phyloP scores from a whole-genome alignment of 2,113 vertebrate species.

The Amphilophus citrinellus region DNA sequence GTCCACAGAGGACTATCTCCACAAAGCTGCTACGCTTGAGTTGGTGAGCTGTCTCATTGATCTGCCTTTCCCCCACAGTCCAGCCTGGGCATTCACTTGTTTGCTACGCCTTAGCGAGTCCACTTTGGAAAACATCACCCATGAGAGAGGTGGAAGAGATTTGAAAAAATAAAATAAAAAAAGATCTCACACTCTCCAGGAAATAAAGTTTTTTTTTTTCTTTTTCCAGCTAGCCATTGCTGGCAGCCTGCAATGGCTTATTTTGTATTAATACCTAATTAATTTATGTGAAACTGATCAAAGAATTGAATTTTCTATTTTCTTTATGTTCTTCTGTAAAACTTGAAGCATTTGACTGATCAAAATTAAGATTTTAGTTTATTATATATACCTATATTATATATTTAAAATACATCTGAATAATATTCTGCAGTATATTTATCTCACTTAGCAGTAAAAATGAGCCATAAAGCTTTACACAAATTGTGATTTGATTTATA shows the following conservation, averaged over 20 bases:
- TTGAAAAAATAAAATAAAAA: slow-evolving; percentile 14
- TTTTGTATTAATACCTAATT: not conserved
- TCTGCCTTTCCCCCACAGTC: slow-evolving; percentile 71
- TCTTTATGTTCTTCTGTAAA: not conserved
- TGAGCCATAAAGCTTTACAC: too few species aligned
- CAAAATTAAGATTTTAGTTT: not conserved
- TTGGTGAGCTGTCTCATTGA: slow-evolving; percentile 77
- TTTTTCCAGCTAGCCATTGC: not conserved
- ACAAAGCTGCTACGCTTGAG: slow-evolving; percentile 77
- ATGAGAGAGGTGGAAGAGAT: slow-evolving; percentile 55
- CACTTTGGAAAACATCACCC: slow-evolving; percentile 77
- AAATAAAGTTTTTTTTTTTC: slow-evolving; percentile 53
- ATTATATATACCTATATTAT: not conserved
- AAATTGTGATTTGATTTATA: too few species aligned
- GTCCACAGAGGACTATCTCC: slow-evolving; percentile 75
- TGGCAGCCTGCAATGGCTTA: not conserved
- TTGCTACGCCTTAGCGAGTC: slow-evolving; percentile 72
- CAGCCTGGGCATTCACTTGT: slow-evolving; percentile 71
- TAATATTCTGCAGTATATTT: not conserved
- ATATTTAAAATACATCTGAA: not conserved
- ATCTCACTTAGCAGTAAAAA: too few species aligned
- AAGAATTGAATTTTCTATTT: not conserved
- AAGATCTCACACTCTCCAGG: slow-evolving; percentile 33
- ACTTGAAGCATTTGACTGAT: not conserved
- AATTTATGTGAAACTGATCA: not conserved